A percentile compares a stretch with the other conserved stretches of the same genome.
Evolutionary conservation across 2,888 invertebrate species (phyloP).

Genomic region (Cephus runcator): DNA sequence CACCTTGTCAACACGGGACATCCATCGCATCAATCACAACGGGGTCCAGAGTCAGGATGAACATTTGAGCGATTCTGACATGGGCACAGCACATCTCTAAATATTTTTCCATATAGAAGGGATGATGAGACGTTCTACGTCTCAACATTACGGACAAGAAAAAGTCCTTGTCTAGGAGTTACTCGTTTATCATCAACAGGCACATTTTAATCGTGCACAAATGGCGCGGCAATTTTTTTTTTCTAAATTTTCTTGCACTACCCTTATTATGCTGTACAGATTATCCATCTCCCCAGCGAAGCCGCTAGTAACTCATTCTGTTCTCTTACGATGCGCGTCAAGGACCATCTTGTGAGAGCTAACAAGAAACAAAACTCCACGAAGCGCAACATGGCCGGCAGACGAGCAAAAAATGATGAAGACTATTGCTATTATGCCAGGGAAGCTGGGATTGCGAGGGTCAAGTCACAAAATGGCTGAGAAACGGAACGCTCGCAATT

Average conservation of each 20-base stretch:
- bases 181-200: conserved; percentile 6
- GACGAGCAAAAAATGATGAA: conserved; percentile 11
- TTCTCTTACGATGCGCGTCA: not conserved
- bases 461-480: not conserved
- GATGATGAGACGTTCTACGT: not conserved
- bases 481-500: conserved; percentile 11
- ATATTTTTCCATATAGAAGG: not conserved
- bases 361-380: not conserved
- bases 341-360: not conserved
- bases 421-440: not conserved
- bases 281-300: not conserved
- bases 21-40: conserved; percentile 22
- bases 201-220: not conserved
- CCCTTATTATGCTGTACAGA: not conserved
- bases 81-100: not conserved
- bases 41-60: not conserved
- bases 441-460: not conserved
- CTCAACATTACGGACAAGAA: not conserved
- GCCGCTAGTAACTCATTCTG: not conserved
- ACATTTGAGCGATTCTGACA: not conserved
- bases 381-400: not conserved
- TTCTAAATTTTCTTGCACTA: not conserved
- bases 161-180: not conserved
- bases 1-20: conserved; percentile 26
- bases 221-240: not conserved